Evolutionary conservation across 2,888 invertebrate species (phyloP).

Genomic region (Carpatolechia fugitivella): DNA sequence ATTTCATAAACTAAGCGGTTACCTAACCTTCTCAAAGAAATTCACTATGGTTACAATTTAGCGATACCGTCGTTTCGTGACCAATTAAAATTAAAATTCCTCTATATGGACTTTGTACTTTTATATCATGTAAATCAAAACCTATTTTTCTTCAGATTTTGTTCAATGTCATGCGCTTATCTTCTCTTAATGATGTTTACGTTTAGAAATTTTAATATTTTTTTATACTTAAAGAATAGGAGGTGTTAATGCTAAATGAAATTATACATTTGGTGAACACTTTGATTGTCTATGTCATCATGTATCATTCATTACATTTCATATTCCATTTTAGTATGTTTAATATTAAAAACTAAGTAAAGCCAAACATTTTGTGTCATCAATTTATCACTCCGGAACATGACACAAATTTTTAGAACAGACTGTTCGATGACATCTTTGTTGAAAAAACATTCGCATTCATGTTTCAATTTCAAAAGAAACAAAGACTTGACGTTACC

Average conservation of each 20-base stretch:
- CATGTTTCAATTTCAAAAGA: conserved; percentile 19
- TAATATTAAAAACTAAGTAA: background rate
- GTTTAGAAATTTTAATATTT: too few species aligned
- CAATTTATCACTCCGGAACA: background rate
- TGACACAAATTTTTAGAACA: background rate
- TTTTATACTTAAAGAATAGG: too few species aligned
- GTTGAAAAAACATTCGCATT: conserved; percentile 21
- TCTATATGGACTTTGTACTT: background rate
- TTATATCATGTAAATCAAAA: background rate
- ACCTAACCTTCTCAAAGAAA: background rate
- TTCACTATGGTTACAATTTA: background rate
- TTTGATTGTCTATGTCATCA: too few species aligned
- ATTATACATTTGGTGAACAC: too few species aligned
- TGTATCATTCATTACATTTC: too few species aligned
- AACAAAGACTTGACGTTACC: conserved; percentile 19
- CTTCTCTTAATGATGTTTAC: too few species aligned
- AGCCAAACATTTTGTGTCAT: background rate
- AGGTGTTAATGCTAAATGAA: too few species aligned
- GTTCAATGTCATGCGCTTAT: too few species aligned
- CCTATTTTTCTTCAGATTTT: too few species aligned
- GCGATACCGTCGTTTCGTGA: background rate
- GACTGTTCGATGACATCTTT: conserved; percentile 18
- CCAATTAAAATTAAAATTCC: conserved; percentile 5
- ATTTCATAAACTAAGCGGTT: background rate
- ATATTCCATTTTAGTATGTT: too few species aligned